phyloP scores from a whole-genome alignment of 2,888 invertebrate species.

The Pediacus dermestoides region DNA sequence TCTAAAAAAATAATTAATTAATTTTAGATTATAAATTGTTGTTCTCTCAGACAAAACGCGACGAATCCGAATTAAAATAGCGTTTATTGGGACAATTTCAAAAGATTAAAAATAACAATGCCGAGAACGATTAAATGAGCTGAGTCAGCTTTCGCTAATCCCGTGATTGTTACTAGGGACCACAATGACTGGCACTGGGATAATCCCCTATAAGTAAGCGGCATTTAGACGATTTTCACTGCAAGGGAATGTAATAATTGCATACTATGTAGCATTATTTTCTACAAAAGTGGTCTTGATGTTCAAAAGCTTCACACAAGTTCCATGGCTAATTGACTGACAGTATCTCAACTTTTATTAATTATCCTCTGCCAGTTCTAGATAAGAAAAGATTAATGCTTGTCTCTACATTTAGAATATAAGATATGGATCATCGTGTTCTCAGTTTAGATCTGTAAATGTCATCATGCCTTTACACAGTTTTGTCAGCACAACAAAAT shows the following conservation, averaged over 20 bases:
- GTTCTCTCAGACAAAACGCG: no score
- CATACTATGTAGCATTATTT: conserved; percentile 2
- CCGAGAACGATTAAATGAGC: conserved; percentile 3
- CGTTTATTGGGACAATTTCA: background rate
- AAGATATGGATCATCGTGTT: no score
- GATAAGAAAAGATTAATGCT: conserved; percentile 28
- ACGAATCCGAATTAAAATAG: background rate
- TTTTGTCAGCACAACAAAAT: no score
- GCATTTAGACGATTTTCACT: conserved; percentile 20
- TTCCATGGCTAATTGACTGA: conserved; percentile 25
- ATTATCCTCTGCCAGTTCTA: conserved; percentile 22
- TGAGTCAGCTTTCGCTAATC: conserved; percentile 21
- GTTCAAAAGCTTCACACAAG: conserved; percentile 2
- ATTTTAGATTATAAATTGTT: no score
- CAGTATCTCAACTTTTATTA: conserved; percentile 28
- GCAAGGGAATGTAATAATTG: conserved; percentile 24
- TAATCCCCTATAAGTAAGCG: conserved; percentile 25
- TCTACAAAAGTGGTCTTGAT: background rate
- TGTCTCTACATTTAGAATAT: conserved; percentile 6
- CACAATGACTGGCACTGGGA: conserved; percentile 28
- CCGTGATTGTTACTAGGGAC: conserved; percentile 20
- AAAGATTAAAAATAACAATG: conserved; percentile 3
- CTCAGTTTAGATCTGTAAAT: no score
- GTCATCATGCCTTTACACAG: no score
- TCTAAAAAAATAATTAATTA: no score